Conservation (phyloP, 30 jellyfish, hydroid and myxozoan species). For the Thelohanellus kitauei region DNA sequence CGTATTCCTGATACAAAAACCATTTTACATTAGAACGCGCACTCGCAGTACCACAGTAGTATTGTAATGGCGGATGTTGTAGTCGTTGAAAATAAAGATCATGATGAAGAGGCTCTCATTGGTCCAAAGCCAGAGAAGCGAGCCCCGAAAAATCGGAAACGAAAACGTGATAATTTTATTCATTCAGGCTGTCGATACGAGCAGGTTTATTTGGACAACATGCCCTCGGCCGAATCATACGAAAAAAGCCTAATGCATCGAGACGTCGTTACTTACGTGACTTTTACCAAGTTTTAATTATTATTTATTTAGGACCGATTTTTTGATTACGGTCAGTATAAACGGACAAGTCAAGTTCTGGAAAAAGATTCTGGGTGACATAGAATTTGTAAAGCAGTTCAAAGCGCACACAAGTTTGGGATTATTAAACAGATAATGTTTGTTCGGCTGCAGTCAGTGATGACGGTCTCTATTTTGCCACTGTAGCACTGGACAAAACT, state of each 20-base stretch:
- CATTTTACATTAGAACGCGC: too few species aligned
- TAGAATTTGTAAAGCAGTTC: conserved; percentile 53
- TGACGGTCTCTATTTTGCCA: conserved; percentile 40
- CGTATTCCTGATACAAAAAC: too few species aligned
- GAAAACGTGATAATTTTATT: neutral
- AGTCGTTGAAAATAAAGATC: too few species aligned
- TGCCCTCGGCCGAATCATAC: conserved; percentile 59
- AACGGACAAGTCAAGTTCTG: conserved; percentile 86
- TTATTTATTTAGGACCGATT: conserved; percentile 13
- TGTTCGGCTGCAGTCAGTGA: conserved; percentile 19
- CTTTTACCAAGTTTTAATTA: conserved; percentile 22
- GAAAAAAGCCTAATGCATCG: conserved; percentile 75
- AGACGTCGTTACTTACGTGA: conserved; percentile 32
- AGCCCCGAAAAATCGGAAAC: too few species aligned
- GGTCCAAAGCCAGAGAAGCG: too few species aligned
- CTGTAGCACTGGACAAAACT: conserved; percentile 51
- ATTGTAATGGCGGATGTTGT: too few species aligned
- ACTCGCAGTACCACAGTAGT: too few species aligned
- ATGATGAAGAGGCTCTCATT: too few species aligned
- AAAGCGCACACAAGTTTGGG: conserved; percentile 37
- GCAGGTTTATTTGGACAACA: conserved; percentile 18
- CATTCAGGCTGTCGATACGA: conserved; percentile 27
- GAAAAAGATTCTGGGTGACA: conserved; percentile 31
- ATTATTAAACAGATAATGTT: neutral
- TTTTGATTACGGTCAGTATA: conserved; percentile 49